phyloP scores from a whole-genome alignment of 1,140 invertebrate species.

The Drosophila tsacasi region DNA sequence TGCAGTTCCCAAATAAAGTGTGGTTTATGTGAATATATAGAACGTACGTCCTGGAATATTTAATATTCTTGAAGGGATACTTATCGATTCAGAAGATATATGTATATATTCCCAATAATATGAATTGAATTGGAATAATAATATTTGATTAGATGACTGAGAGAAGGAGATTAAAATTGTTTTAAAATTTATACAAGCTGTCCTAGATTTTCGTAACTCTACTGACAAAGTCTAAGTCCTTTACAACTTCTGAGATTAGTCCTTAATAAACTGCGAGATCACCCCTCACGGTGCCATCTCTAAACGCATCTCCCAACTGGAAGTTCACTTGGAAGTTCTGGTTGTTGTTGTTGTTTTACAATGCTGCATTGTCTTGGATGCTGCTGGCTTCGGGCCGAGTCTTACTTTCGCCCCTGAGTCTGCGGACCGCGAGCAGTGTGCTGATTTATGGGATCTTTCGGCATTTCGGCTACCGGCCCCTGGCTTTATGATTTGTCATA shows the following conservation, averaged over 20 bases:
- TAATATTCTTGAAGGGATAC: no score
- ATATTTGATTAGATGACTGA: neutral
- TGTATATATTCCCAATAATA: no score
- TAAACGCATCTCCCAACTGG: constrained; percentile 31
- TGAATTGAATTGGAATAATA: neutral
- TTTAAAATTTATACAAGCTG: neutral
- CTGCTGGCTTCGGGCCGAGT: constrained; percentile 10
- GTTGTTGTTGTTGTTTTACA: constrained; percentile 72
- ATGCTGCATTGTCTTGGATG: constrained; percentile 68
- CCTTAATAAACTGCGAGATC: constrained; percentile 23
- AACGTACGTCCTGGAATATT: no score
- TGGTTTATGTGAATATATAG: no score
- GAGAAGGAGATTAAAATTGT: neutral
- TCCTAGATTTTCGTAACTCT: neutral
- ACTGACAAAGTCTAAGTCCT: neutral
- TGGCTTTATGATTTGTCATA: constrained; percentile 80
- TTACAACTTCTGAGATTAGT: constrained; percentile 7
- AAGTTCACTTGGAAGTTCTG: constrained; percentile 44
- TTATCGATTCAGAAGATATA: no score
- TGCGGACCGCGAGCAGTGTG: constrained; percentile 55
- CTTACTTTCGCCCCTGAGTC: constrained; percentile 22
- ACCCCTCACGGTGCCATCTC: constrained; percentile 35
- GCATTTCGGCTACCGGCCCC: constrained; percentile 65
- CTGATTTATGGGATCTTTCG: constrained; percentile 71
- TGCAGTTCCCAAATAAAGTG: no score